These are phyloP conservation scores for Ceramica pisi DNA, from an alignment of 2,888 invertebrate genomes.

Conservation along the genomic window DNA sequence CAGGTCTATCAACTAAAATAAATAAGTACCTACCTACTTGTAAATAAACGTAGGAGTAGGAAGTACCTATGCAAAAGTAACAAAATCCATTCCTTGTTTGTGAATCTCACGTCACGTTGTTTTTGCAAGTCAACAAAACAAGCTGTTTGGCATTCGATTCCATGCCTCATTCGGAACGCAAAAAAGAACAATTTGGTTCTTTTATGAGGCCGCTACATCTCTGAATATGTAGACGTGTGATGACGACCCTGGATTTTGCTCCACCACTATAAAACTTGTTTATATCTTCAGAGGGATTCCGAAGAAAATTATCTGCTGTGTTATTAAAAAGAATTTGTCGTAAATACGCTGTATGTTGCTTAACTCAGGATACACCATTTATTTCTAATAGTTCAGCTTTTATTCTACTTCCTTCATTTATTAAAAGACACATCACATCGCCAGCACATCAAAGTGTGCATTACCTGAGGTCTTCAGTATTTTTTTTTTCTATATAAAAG, in stretches of 20 bases:
- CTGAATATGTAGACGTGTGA: conserved; percentile 65
- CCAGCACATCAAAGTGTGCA: conserved; percentile 38
- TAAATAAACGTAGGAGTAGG: conserved; percentile 16
- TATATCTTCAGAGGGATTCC: conserved; percentile 34
- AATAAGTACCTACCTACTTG: no score
- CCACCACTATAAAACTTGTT: conserved; percentile 54
- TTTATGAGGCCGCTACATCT: conserved; percentile 71
- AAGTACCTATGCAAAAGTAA: conserved; percentile 44
- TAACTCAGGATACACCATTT: no score
- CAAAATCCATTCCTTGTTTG: conserved; percentile 57
- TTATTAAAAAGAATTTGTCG: conserved; percentile 40
- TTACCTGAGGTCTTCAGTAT: conserved; percentile 62
- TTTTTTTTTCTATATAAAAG: conserved; percentile 75
- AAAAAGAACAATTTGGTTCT: conserved; percentile 72
- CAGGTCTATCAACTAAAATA: not conserved
- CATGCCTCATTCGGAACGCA: conserved; percentile 68
- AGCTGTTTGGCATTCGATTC: conserved; percentile 72
- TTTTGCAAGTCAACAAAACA: conserved; percentile 67
- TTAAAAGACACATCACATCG: not conserved
- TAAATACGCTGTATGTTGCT: not conserved
- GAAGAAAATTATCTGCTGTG: conserved; percentile 28
- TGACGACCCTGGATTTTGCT: conserved; percentile 55
- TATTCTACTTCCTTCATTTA: not conserved
- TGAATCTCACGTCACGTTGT: conserved; percentile 54
- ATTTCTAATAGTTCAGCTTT: not conserved